Conservation (phyloP, 2,888 invertebrate species). For the Tipula confusa region DNA sequence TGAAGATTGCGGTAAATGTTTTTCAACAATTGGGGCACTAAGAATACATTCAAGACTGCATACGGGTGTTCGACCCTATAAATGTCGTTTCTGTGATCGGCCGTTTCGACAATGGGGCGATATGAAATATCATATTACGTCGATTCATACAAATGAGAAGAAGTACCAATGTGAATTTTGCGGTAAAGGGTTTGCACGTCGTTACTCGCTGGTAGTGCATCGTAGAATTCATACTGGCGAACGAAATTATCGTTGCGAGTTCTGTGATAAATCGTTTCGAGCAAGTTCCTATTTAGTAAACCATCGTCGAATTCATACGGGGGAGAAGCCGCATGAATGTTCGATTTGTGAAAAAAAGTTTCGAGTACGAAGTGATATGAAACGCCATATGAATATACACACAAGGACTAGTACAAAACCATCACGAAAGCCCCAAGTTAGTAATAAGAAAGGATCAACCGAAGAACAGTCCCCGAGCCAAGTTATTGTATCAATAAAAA, state of each 20-base stretch:
- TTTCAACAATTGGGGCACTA: slow-evolving; percentile 75
- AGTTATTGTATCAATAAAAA: neutral
- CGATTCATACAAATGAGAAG: slow-evolving; percentile 75
- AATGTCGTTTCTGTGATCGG: slow-evolving; percentile 70
- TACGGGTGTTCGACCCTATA: slow-evolving; percentile 79
- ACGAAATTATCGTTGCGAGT: slow-evolving; percentile 80
- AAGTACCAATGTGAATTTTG: slow-evolving; percentile 85
- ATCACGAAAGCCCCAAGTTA: neutral
- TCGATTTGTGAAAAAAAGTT: slow-evolving; percentile 74
- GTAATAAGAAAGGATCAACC: neutral
- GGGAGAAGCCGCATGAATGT: slow-evolving; percentile 74
- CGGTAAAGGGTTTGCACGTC: slow-evolving; percentile 78
- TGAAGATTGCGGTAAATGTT: slow-evolving; percentile 74
- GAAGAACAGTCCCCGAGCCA: neutral
- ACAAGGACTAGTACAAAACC: slow-evolving; percentile 44
- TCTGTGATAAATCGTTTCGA: slow-evolving; percentile 76
- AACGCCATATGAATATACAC: slow-evolving; percentile 73
- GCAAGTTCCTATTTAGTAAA: slow-evolving; percentile 81
- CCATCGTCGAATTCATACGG: slow-evolving; percentile 80
- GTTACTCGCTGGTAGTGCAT: slow-evolving; percentile 81
- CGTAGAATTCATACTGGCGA: slow-evolving; percentile 83
- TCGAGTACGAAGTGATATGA: slow-evolving; percentile 77
- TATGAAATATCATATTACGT: slow-evolving; percentile 78
- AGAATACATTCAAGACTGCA: slow-evolving; percentile 79
- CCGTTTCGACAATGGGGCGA: slow-evolving; percentile 86